Evolutionary conservation across 1,140 invertebrate genomes (phyloP), one percentile per base, ranked within the genome.

Genomic region (Chelonus insularis): DNA sequence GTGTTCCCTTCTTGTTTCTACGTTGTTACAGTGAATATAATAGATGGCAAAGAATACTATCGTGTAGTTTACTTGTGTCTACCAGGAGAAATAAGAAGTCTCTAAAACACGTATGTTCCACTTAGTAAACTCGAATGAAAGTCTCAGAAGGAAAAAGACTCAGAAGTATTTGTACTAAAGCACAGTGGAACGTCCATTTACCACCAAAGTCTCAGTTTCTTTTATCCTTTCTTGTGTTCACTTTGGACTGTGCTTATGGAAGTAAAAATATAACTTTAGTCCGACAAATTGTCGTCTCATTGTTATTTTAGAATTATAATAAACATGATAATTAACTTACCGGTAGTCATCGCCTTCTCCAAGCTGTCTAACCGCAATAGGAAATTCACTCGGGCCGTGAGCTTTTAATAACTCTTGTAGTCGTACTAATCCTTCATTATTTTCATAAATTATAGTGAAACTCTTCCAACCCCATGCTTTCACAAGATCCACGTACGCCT

Each of bases 361-460:
- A 16, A 94, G 79, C 72, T 94, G 91, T 60, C 90, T 83, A 3
- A 94, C 90, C 2, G 89, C 86, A 43, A 93, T 91, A 4, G 91
- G 91, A 78, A 89, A 88, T 67, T 92, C 90, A 29, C 89, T 89
- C 11, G 91, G 89, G 52, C 91, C 90, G 64, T 95, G 91, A 7
- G 92, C 90, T 81, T 96, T 96, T 7, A 98, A 84, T 36, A 98
- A 84, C 75, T 96, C 93, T 78, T 97, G 95, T 6, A 98, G 83
- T 54, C 94, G 86, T 18, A 97, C 91, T 59, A 98, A 82, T 41
- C 95, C 93, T 72, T 97, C 94, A 76, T 96, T 95, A 81, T 92
- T 94, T 80, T 97, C 95, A 77, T 97, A 97, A 57, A 98, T 90
- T 64, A 98, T 95, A 9, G 94, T 95, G 74, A 97, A 97, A 18